Conservation (phyloP, 2,113 vertebrate species). For the Tinamus guttatus region DNA sequence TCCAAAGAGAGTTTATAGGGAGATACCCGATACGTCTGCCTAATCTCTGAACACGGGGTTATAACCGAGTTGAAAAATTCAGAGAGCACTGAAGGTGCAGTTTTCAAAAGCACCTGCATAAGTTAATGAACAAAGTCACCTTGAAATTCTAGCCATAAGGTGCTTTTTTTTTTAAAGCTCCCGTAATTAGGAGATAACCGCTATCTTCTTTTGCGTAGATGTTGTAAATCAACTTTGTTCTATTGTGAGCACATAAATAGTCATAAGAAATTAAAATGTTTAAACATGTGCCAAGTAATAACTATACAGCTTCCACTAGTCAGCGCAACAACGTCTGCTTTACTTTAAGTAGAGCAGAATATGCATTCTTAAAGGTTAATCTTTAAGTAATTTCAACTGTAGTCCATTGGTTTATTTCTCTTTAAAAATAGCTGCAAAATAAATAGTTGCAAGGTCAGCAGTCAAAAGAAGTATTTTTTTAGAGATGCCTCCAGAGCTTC, state of each 20-base stretch:
- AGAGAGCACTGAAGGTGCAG: not conserved
- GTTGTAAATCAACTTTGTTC: constrained; percentile 29
- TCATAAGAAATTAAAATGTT: constrained; percentile 9
- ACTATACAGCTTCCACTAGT: not conserved
- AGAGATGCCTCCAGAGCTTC: not conserved
- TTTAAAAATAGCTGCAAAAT: constrained; percentile 19
- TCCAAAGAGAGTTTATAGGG: accelerated
- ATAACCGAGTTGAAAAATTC: not conserved
- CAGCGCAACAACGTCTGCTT: not conserved
- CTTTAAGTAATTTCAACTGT: not conserved
- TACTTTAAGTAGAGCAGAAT: not conserved
- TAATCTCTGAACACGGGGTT: not conserved
- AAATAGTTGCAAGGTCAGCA: not conserved
- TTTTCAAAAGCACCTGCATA: not conserved
- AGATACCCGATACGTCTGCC: not conserved
- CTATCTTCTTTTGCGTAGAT: not conserved
- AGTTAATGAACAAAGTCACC: constrained; percentile 4
- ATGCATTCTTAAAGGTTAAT: not conserved
- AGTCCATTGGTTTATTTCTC: not conserved
- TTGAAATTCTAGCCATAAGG: constrained; percentile 19
- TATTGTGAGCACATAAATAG: not conserved
- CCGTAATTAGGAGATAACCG: constrained; percentile 26
- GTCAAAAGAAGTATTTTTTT: not conserved
- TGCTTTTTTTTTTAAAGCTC: not conserved
- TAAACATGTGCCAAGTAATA: not conserved